Percentiles rank a stretch among this genome's conserved stretches.
Conservation (phyloP, 2,797 vertebrate species). For the Myotis findleyi region DNA sequence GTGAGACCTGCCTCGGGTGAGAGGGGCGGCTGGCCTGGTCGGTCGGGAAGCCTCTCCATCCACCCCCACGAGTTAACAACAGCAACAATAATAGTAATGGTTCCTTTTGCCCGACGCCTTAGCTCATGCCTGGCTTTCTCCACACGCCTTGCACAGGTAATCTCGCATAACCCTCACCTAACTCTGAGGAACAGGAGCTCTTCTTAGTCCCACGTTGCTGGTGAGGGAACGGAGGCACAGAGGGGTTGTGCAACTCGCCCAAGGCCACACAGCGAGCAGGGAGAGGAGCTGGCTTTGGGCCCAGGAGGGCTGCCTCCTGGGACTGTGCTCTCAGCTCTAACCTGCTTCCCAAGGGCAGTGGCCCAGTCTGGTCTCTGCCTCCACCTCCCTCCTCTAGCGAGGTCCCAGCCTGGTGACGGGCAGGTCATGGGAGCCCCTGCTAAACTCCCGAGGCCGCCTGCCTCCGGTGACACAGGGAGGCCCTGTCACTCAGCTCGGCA, state of each 20-base stretch:
- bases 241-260: not conserved
- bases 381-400: not conserved
- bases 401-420: not conserved
- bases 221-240: not conserved
- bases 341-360: not conserved
- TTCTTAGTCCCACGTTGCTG: not conserved
- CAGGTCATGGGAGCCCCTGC: not conserved
- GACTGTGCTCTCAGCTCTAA: not conserved
- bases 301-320: not conserved
- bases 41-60: not conserved
- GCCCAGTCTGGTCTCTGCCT: not conserved
- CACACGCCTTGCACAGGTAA: fast-evolving
- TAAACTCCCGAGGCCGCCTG: fast-evolving
- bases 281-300: not conserved
- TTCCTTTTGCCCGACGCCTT: fast-evolving
- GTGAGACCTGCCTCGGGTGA: not conserved
- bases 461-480: not conserved
- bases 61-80: no score
- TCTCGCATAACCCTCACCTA: not conserved
- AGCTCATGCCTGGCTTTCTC: fast-evolving
- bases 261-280: not conserved
- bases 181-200: no score
- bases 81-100: fast-evolving
- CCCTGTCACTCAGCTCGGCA: not conserved
- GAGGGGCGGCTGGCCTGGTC: not conserved